Evolutionary conservation across 2,113 vertebrate genomes (phyloP), one percentile per base, ranked within the genome.

Genomic region (Mustela lutreola): DNA sequence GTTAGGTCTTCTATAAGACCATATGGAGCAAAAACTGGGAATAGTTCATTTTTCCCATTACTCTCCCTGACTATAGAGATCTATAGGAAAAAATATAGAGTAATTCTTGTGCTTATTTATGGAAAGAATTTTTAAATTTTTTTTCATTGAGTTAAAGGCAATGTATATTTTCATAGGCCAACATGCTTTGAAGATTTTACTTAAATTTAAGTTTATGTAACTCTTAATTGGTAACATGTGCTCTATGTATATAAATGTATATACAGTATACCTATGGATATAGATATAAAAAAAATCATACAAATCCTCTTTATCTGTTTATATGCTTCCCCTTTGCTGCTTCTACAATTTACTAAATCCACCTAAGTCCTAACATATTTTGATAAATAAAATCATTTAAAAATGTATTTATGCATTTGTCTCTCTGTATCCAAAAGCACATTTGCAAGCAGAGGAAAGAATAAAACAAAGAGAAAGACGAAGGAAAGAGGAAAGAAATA

Each of bases 181-280:
- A 95, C 33, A 70, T 65, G 56, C 94, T 98, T 98, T 98, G 97
- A 97, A 97, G 92, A 28, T 94, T 94, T 97, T 89, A 89, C 79
- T 98, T 94, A 94, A 73, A 60, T 93, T 94, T 88, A 96, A 94
- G 94, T 97, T 97, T 97, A 94, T 83, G 50, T 89, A 97, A 94
- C 85, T 97, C 96, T 91, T 97, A 98, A 97, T 98, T 96, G 96
- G 89, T 76, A 97, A 73, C 97, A 97, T 95, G 85, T 98, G 97
- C 63, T 63, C 76, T 94, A 62, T 95, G 33, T 39, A 95, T 91
- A 82, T 91, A 85, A 97, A 65, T 83, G 63, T 95, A 19, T 81
- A 67, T 7, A 92, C 7, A 91, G 21, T 82, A 65, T 93, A 90
- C 48, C 71, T 96, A 82, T 4, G 31, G 70, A 53, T 75, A 92